Evolutionary conservation across 1,140 invertebrate genomes (phyloP), one percentile per base, ranked within the genome.

Genomic region (Coenobita brevimanus): DNA sequence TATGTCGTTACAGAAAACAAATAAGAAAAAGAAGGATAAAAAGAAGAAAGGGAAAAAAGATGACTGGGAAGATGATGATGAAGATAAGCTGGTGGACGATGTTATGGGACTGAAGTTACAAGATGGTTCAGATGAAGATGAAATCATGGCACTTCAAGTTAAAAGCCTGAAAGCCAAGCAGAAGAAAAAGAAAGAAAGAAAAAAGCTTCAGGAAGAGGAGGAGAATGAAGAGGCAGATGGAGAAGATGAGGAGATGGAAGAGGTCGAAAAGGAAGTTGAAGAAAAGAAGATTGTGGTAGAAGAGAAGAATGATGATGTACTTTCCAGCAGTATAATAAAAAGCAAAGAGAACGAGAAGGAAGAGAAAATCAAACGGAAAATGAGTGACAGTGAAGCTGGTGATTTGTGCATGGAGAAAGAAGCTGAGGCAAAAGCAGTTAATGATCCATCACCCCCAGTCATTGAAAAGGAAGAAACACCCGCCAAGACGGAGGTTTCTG

Each of bases 41-140:
- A 91, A 87, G 88, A 88, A 86, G 64, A 89, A 64, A 17, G 69
- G 43, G 82, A 91, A 89, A 78, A 90, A 69, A 86, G 91, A 89
- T 46, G 82, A 64, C 82, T 41, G 46, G 50, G 46, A 30, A 1
- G 86, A 89, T 54, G 75, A 82, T 30, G 69, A 88, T n/a, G 91
- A 89, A 8, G 91, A 92, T 24, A 57, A 60, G 17, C 71, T 84
- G 62, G 69, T 50, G 2, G 90, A 91, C 17, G 89, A 89, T 75
- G 87, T 89, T 43, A 60, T 33, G 4, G 83, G 73, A 2, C 36
- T 85, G 75, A 60, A 89, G 60, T 43, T 90, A 10, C 24, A 43
- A 33, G 76, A 89, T 4, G 84, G 62, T 4, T 17, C 24, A 2
- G 84, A 78, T 27, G 57, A 64, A 38, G 79, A 76, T 43, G 84